Conservation (phyloP, 2,113 vertebrate genomes). For the Peromyscus leucopus region DNA sequence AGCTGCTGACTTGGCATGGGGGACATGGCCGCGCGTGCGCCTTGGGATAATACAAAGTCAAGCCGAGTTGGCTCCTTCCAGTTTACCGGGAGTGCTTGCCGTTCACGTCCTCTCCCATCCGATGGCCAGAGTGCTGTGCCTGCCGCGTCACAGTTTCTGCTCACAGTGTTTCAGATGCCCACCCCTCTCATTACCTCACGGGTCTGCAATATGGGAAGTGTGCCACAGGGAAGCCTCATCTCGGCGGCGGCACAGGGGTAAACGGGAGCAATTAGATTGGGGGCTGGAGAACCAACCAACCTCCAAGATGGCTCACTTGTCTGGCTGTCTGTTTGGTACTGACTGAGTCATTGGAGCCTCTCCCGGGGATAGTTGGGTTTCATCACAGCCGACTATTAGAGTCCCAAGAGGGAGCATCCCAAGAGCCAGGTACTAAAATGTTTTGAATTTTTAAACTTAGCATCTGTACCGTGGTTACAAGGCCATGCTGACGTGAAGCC, state of each 20-base stretch:
- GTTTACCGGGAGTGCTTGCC: background rate
- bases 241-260: rapidly evolving
- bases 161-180: background rate
- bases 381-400: background rate
- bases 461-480: background rate
- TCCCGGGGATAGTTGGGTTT: background rate
- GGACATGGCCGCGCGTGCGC: background rate
- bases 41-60: background rate
- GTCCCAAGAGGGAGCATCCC: background rate
- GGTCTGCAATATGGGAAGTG: background rate
- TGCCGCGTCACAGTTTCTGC: too few species aligned
- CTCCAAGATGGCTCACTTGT: background rate
- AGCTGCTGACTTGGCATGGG: slow-evolving; percentile 3
- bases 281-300: background rate
- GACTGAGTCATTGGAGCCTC: background rate
- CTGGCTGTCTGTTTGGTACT: background rate
- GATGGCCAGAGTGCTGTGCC: background rate
- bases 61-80: background rate
- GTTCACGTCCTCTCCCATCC: background rate
- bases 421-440: background rate
- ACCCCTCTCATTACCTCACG: background rate
- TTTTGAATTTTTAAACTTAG: background rate
- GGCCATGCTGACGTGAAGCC: background rate
- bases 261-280: background rate
- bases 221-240: background rate